These are phyloP conservation scores for Cactoblastis cactorum DNA, from an alignment of 2,888 invertebrate genomes.

Conservation along the genomic window DNA sequence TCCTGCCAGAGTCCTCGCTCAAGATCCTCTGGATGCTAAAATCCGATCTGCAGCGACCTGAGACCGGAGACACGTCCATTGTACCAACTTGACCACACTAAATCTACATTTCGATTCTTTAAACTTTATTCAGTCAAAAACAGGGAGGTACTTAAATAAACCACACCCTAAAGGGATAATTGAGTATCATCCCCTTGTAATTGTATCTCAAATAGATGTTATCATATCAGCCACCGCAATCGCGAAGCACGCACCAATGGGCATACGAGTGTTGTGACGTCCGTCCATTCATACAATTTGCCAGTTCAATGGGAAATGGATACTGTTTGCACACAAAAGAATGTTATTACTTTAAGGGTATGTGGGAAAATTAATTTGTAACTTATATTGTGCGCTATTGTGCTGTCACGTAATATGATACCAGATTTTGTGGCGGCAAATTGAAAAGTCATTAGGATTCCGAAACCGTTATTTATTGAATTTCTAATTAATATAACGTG, in stretches of 20 bases:
- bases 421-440: constrained; percentile 14
- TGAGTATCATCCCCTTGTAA: constrained; percentile 12
- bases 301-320: constrained; percentile 63
- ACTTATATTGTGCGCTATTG: constrained; percentile 49
- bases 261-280: constrained; percentile 68
- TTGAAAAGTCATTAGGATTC: constrained; percentile 22
- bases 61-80: constrained; percentile 45
- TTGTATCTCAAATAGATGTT: constrained; percentile 40
- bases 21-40: constrained; percentile 82
- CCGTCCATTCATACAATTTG: constrained; percentile 58
- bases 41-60: constrained; percentile 53
- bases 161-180: constrained; percentile 19
- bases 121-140: constrained; percentile 24
- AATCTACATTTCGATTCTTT: constrained; percentile 28
- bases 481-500: not conserved
- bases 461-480: not conserved
- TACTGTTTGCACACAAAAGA: constrained; percentile 72
- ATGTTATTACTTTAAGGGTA: constrained; percentile 75
- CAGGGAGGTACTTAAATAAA: not conserved
- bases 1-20: constrained; percentile 58
- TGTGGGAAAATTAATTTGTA: constrained; percentile 78
- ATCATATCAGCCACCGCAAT: constrained; percentile 57
- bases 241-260: constrained; percentile 56
- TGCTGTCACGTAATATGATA: constrained; percentile 34
- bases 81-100: constrained; percentile 20